Evolutionary conservation across 2,113 vertebrate genomes (phyloP), one percentile per base, ranked within the genome.

Genomic region (Anser brachyrhynchus): DNA sequence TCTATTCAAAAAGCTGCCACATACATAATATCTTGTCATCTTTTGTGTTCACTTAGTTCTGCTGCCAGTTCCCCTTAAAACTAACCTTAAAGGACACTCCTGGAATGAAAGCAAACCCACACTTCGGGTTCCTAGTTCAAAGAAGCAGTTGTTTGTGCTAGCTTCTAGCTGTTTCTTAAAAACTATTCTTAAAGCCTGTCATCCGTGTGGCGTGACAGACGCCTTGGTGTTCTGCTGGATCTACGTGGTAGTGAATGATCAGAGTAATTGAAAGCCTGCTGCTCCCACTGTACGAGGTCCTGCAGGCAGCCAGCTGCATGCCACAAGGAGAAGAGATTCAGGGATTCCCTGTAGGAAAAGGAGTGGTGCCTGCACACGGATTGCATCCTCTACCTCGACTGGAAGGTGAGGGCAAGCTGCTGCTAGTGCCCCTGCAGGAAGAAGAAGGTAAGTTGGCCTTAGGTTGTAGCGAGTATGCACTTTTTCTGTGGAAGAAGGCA

Each of bases 1-100:
- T 96, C 77, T 94, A 85, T 85, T 96, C 4, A 85, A 37, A 91
- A 89, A 91, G 76, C 80, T 92, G 80, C 71, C 67, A 87, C 74
- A 75, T 95, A 75, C 17, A 66, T 81, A 93, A 37, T 93, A 76
- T 26, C 81, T 89, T 91, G 84, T 92, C 44, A 73, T 89, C 80
- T 93, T 90, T 58, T 79, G 84, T 84, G 35, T 87, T 92, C 31
- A 12, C 41, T 54, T 75, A 20, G 0, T 93, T 82, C 78, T 87
- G 31, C 87, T 94, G 84, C 87, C 91, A 95, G 62, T 69, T 92
- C 37, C 33, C 49, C 59, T 93, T 93, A 89, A 93, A 92, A 89
- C 55, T n/a, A 66, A 54, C 54, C 92, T 79, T 21, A 80, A 95
- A 93, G 70, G 86, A 70, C 58, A 25, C 20, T 28, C 31, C 91